A percentile compares a stretch with the other conserved stretches of the same genome.
Conservation (phyloP, 1,140 invertebrate species). For the Drosophila pectinifera region DNA sequence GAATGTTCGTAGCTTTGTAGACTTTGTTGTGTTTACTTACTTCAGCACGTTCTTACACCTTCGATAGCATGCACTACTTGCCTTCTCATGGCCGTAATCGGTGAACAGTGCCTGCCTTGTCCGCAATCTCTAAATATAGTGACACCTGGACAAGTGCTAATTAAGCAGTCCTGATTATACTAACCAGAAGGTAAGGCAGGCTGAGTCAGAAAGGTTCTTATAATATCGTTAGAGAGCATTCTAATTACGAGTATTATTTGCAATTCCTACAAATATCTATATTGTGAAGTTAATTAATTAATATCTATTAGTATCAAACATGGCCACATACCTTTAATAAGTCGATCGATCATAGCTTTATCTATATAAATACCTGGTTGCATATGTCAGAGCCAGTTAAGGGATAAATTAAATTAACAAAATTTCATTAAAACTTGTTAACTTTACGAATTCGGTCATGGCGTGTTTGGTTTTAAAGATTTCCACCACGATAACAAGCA, state of each 20-base stretch:
- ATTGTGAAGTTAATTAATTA: slow-evolving; percentile 9
- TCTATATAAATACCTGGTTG: neutral
- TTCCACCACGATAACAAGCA: slow-evolving; percentile 9
- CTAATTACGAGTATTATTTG: too few species aligned
- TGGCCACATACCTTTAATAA: neutral
- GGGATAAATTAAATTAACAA: slow-evolving; percentile 10
- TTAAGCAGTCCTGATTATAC: neutral
- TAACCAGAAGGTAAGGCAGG: neutral
- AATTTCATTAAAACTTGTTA: slow-evolving; percentile 5
- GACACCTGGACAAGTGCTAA: slow-evolving; percentile 28
- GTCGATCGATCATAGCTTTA: slow-evolving; percentile 19
- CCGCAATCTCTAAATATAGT: neutral
- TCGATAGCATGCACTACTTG: slow-evolving; percentile 33
- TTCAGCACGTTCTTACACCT: slow-evolving; percentile 33
- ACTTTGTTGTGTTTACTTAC: slow-evolving; percentile 15
- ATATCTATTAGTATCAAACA: slow-evolving; percentile 12
- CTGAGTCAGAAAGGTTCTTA: neutral
- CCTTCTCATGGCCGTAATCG: slow-evolving; percentile 23
- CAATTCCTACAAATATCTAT: neutral
- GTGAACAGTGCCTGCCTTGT: slow-evolving; percentile 17
- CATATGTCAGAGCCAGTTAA: neutral
- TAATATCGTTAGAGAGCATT: too few species aligned
- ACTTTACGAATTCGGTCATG: neutral
- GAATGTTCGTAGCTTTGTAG: neutral
- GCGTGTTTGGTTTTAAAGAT: slow-evolving; percentile 16